Base-by-base conservation (phyloP, 1,140 invertebrate genomes). In the Drosophila melanica region DNA sequence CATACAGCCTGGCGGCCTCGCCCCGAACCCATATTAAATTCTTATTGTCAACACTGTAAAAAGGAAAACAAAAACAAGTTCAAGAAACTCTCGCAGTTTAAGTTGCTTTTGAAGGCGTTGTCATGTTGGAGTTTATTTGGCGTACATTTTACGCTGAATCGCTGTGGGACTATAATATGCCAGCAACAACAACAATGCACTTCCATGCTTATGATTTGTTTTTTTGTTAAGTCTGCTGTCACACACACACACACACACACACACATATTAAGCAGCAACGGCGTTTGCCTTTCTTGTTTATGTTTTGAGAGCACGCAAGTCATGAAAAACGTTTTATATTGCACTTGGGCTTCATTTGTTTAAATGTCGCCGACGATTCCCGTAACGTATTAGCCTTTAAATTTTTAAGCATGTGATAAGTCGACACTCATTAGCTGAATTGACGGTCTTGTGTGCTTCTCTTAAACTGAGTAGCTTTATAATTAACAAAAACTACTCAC, bases 281-380 rank as follows among this genome's bases (percentile, higher is more conserved):
- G 30, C 48, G 77, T 69, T 55, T 71, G 75, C 33, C 64, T 48
- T 60, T 37, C 62, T 45, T 75, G 53, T 33, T 65, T 58, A 69
- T 54, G 55, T 41, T 73, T 47, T 9, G 50, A 39, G 55, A 30
- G 37, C 66, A 41, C 50, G 67, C 54, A 60, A 53, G 59, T 37
- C 77, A 50, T 73, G 67, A 77, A 77, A 79, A 87, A n/a, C 84
- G 72, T 82, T 89, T 89, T 89, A 87, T 74, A 73, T 79, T 79
- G 67, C 82, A 89, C 82, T 70, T 53, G 82, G 79, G 82, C 60
- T 77, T 89, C 75, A 78, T 87, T 89, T 82, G 48, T 51, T 78
- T 73, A 87, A 87, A 82, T 82, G 79, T 50, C 59, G 18, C 16
- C 37, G 20, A 35, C 27, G 65, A 48, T 47, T 55, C 67, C 60